phyloP scores from a whole-genome alignment of 2,888 invertebrate genomes.

The Aphidoletes aphidimyza region DNA sequence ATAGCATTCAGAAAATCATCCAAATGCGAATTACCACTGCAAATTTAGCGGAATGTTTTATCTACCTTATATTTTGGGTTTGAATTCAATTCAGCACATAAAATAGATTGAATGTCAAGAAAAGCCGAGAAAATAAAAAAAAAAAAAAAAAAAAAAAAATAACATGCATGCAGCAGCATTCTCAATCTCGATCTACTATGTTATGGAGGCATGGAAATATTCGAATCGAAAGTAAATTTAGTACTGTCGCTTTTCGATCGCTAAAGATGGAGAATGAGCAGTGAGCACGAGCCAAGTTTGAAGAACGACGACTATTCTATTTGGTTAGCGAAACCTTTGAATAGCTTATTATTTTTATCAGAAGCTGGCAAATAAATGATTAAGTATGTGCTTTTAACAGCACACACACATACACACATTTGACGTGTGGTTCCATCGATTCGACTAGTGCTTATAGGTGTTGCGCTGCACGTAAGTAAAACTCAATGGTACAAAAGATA shows the following conservation, averaged over 20 bases:
- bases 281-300: neutral
- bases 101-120: neutral
- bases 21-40: neutral
- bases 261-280: neutral
- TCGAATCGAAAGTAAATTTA: constrained; percentile 28
- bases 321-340: neutral
- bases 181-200: neutral
- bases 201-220: neutral
- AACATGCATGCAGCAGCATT: neutral
- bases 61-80: neutral
- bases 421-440: too few species aligned
- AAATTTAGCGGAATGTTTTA: constrained; percentile 46
- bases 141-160: neutral
- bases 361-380: constrained; percentile 14
- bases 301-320: neutral
- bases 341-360: constrained; percentile 24
- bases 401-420: neutral
- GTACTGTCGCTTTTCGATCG: neutral
- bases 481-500: neutral
- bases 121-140: neutral
- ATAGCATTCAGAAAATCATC: neutral
- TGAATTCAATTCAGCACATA: neutral
- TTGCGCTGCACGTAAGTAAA: neutral
- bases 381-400: constrained; percentile 2
- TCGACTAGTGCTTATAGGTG: neutral